Percentiles rank a stretch among this genome's conserved stretches.
Conservation (phyloP, 2,888 invertebrate genomes). For the Sycophila texana region DNA sequence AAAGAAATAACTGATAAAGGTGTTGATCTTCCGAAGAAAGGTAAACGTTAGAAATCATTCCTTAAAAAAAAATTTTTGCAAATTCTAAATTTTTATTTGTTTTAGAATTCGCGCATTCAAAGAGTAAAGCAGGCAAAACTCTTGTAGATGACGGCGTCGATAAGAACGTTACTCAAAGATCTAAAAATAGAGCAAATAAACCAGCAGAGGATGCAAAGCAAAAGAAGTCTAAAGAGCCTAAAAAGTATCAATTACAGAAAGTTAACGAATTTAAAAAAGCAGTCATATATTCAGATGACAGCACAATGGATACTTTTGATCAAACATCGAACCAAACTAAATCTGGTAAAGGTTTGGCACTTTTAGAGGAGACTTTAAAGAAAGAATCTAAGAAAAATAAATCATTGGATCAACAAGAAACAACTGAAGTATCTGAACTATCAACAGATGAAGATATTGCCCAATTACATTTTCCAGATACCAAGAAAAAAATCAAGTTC, state of each 20-base stretch:
- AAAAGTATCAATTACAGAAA: slow-evolving; percentile 11
- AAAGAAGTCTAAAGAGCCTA: slow-evolving; percentile 24
- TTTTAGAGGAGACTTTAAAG: slow-evolving; percentile 68
- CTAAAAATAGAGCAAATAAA: slow-evolving; percentile 42
- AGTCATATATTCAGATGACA: slow-evolving; percentile 71
- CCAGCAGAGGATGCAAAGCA: neutral
- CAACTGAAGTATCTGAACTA: slow-evolving; percentile 55
- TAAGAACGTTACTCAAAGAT: slow-evolving; percentile 5
- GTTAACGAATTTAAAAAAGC: slow-evolving; percentile 44
- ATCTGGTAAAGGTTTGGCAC: slow-evolving; percentile 64
- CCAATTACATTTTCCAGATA: slow-evolving; percentile 28
- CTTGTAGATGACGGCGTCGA: neutral
- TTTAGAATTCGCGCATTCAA: slow-evolving; percentile 33
- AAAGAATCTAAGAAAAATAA: slow-evolving; percentile 65
- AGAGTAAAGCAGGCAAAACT: slow-evolving; percentile 23
- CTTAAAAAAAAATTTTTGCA: neutral
- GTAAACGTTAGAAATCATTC: slow-evolving; percentile 7
- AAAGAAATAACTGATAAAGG: neutral
- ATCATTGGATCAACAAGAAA: slow-evolving; percentile 48
- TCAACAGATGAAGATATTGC: slow-evolving; percentile 54
- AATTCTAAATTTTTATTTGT: neutral
- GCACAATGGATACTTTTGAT: slow-evolving; percentile 65
- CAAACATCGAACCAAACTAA: slow-evolving; percentile 54
- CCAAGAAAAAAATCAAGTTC: slow-evolving; percentile 48
- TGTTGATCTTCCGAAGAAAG: slow-evolving; percentile 15